Evolutionary conservation across 2,797 vertebrate genomes (phyloP).

Genomic region (Urophycis tenuis): DNA sequence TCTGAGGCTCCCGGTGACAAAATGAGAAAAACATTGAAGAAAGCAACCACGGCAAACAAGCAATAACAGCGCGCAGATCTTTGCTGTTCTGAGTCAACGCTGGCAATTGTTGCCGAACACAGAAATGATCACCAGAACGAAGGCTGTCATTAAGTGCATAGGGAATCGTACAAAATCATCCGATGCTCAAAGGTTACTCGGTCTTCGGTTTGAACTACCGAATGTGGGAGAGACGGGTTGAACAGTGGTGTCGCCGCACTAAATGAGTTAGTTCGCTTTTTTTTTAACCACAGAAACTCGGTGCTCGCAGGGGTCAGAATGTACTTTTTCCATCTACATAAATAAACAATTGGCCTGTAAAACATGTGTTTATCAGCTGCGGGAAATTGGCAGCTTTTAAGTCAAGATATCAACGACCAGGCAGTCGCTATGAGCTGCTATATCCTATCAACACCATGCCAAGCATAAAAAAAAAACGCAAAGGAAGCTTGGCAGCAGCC

Average conservation of each 20-base stretch:
- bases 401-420: background rate
- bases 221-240: background rate
- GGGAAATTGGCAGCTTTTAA: background rate
- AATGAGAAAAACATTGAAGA: background rate
- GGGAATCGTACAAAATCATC: background rate
- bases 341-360: background rate
- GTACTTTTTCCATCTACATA: background rate
- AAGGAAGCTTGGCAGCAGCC: background rate
- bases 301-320: background rate
- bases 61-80: background rate
- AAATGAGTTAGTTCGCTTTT: background rate
- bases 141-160: background rate
- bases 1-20: slow-evolving; percentile 39
- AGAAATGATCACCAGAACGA: background rate
- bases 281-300: background rate
- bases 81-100: background rate
- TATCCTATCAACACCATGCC: background rate
- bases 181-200: background rate
- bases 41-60: background rate
- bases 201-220: background rate
- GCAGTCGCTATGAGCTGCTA: background rate
- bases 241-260: background rate
- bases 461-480: background rate
- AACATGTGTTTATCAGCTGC: background rate
- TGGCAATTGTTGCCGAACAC: no score